These are phyloP conservation scores for Cladopsammia gracilis DNA, from an alignment of 64 coral and sea anemone genomes.

Conservation along the genomic window DNA sequence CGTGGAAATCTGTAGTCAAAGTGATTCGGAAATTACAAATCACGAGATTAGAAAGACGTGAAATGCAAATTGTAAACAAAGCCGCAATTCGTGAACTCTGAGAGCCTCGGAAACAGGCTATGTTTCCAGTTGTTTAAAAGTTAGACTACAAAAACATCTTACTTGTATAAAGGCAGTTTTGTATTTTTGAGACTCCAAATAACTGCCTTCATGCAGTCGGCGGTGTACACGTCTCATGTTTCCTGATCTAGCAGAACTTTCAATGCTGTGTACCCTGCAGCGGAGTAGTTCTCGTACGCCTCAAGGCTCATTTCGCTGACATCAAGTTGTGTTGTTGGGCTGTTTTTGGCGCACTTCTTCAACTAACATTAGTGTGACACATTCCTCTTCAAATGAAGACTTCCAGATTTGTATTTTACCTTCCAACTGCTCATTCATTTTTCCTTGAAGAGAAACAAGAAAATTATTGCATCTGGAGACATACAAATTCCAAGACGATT, in stretches of 20 bases:
- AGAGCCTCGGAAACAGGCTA: too few relatives aligned
- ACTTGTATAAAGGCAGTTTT: not conserved
- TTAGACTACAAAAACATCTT: too few relatives aligned
- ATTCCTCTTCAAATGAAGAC: not conserved
- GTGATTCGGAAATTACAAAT: too few relatives aligned
- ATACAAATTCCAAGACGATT: slow-evolving; percentile 5
- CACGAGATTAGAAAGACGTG: too few relatives aligned
- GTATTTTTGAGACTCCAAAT: not conserved
- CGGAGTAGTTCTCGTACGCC: not conserved
- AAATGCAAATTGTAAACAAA: too few relatives aligned
- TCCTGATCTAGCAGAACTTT: not conserved
- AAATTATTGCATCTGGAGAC: slow-evolving; percentile 26
- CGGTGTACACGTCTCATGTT: not conserved
- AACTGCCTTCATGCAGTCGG: not conserved
- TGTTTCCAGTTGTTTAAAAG: too few relatives aligned
- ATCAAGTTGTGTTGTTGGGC: not conserved
- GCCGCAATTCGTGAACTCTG: too few relatives aligned
- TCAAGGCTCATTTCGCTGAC: not conserved
- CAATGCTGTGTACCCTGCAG: not conserved
- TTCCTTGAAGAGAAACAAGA: not conserved
- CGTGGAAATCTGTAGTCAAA: too few relatives aligned
- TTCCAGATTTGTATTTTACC: not conserved
- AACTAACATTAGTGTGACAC: not conserved
- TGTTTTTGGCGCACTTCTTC: not conserved
- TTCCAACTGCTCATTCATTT: slow-evolving; percentile 39